Percentiles rank a stretch among this genome's conserved stretches.
phyloP scores from a whole-genome alignment of 2,113 vertebrate species.

The Elgaria multicarinata region DNA sequence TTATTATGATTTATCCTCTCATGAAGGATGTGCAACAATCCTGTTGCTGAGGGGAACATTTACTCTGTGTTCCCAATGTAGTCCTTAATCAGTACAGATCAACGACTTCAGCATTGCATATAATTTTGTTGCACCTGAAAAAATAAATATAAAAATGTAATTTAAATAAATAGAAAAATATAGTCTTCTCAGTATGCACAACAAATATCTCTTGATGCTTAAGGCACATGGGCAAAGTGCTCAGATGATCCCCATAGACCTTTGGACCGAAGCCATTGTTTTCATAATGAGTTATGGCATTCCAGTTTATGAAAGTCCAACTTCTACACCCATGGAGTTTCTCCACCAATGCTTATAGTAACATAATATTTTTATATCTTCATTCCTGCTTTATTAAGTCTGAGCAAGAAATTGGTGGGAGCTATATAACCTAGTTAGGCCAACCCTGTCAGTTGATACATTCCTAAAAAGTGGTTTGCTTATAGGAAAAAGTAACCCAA shows the following conservation, averaged over 20 bases:
- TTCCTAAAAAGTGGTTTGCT: not conserved
- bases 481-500: not conserved
- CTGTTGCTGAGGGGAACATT: not conserved
- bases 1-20: not conserved
- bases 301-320: not conserved
- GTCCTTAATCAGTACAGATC: not conserved
- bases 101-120: not conserved
- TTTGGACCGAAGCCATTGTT: conserved; percentile 4
- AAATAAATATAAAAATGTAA: conserved; percentile 54
- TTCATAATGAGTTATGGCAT: not conserved
- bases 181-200: not conserved
- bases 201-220: not conserved
- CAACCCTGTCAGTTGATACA: not conserved
- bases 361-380: not conserved
- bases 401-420: not conserved
- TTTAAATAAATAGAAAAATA: too few relatives aligned
- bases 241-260: not conserved
- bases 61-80: not conserved
- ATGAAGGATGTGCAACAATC: not conserved
- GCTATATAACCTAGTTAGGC: not conserved
- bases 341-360: not conserved
- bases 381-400: not conserved
- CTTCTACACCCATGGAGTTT: not conserved
- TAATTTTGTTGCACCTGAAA: conserved; percentile 22
- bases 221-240: not conserved